phyloP scores from a whole-genome alignment of 2,888 invertebrate genomes.

The Acrocera orbiculus region DNA sequence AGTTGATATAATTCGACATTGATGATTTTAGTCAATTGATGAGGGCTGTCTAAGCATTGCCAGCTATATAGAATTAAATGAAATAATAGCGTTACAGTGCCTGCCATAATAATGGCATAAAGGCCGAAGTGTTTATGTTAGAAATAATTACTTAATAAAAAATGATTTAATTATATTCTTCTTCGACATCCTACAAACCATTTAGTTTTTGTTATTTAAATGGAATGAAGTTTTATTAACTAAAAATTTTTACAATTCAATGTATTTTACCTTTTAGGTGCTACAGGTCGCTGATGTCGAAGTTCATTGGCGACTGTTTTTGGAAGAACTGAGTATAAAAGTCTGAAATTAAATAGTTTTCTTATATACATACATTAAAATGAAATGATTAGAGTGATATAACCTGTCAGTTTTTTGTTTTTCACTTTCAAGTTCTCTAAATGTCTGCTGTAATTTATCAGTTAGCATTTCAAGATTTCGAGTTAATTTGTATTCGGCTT shows the following conservation, averaged over 20 bases:
- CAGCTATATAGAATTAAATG: too few relatives aligned
- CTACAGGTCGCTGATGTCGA: slow-evolving; percentile 78
- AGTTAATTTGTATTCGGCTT: slow-evolving; percentile 90
- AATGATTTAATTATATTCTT: too few relatives aligned
- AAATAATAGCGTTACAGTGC: too few relatives aligned
- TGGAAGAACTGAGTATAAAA: slow-evolving; percentile 86
- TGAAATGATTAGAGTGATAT: slow-evolving; percentile 8
- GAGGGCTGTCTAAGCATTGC: too few relatives aligned
- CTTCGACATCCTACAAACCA: too few relatives aligned
- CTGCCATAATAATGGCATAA: too few relatives aligned
- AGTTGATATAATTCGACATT: too few relatives aligned
- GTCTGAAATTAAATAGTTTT: slow-evolving; percentile 39
- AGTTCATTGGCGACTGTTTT: slow-evolving; percentile 89
- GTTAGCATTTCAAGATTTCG: slow-evolving; percentile 85
- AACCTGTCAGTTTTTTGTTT: slow-evolving; percentile 92
- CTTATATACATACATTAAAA: neutral
- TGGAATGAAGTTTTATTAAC: neutral
- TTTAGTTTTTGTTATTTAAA: too few relatives aligned
- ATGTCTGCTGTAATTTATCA: slow-evolving; percentile 87
- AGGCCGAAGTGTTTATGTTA: too few relatives aligned
- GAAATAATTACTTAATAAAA: too few relatives aligned
- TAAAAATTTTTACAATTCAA: neutral
- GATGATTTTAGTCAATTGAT: too few relatives aligned
- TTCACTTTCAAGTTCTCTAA: slow-evolving; percentile 80
- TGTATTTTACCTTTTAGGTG: slow-evolving; percentile 53